phyloP scores from a whole-genome alignment of 2,888 invertebrate species.

The Caprella mutica region DNA sequence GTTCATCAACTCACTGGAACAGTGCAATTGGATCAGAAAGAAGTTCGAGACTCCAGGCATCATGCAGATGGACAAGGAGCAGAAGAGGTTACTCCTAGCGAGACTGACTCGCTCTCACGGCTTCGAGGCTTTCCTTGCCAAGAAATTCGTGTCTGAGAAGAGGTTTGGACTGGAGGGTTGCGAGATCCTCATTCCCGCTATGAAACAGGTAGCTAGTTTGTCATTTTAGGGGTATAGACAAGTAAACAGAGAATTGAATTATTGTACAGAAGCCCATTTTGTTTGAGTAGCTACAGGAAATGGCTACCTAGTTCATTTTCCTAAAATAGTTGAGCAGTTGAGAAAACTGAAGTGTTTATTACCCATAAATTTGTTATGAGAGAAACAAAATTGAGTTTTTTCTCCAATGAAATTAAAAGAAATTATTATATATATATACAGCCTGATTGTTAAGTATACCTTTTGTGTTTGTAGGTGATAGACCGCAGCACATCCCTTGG shows the following conservation, averaged over 20 bases:
- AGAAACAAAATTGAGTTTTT: too few relatives aligned
- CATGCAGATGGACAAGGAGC: slow-evolving; percentile 71
- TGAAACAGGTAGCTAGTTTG: slow-evolving; percentile 90
- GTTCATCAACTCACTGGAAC: slow-evolving; percentile 98
- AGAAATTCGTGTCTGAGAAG: slow-evolving; percentile 98
- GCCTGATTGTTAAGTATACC: too few relatives aligned
- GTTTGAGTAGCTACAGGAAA: too few relatives aligned
- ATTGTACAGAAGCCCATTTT: too few relatives aligned
- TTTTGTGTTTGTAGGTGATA: slow-evolving; percentile 59
- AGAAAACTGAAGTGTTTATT: too few relatives aligned
- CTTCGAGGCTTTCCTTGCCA: slow-evolving; percentile 95
- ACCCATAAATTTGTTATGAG: too few relatives aligned
- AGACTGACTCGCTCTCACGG: slow-evolving; percentile 87
- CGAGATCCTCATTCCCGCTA: slow-evolving; percentile 95
- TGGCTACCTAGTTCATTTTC: too few relatives aligned
- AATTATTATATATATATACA: too few relatives aligned
- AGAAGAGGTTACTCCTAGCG: slow-evolving; percentile 86
- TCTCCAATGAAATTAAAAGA: too few relatives aligned
- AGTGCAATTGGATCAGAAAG: slow-evolving; percentile 97
- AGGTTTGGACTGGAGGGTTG: slow-evolving; percentile 98
- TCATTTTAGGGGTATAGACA: too few relatives aligned
- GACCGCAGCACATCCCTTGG: slow-evolving; percentile 89
- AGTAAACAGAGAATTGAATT: too few relatives aligned
- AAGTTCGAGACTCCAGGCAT: slow-evolving; percentile 87
- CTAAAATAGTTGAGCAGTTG: too few relatives aligned